Evolutionary conservation across 2,113 vertebrate species (phyloP), one percentile per base, ranked within the genome.

Genomic region (Odontophorus gujanensis): DNA sequence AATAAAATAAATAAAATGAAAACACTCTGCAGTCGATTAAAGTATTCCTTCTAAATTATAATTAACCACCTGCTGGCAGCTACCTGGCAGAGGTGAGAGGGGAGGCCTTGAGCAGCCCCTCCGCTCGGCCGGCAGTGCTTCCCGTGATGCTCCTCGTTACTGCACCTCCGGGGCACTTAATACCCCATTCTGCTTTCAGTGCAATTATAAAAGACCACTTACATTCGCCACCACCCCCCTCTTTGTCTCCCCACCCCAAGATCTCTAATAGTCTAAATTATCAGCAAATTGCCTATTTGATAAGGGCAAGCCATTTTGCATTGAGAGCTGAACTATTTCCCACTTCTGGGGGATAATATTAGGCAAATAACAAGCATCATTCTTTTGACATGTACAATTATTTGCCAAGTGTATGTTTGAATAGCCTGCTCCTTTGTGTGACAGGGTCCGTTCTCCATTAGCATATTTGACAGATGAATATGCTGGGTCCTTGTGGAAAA

Each of bases 321-420:
- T 96, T 95, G 95, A 97, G 92, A 96, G 95, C 87, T 93, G 93
- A 94, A 96, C 96, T 97, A 95, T 96, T 96, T 96, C 89, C 93
- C 97, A 95, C 96, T 97, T 97, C 95, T 97, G 91, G 93, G 96
- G 96, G 96, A 97, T 97, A 96, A 96, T 96, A 97, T 97, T 97
- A 97, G 92, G 96, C 97, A 97, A 98, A 98, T 98, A 97, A 97
- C 97, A 97, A 97, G 95, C 97, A 97, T 97, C 95, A 95, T 96
- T 97, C 96, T 96, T 97, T 96, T 98, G 97, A 98, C 97, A 97
- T 96, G 94, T 96, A 97, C 97, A 98, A 98, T 98, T 98, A 98
- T 97, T 98, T 97, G 97, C 96, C 95, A 97, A 98, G 95, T 97
- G 95, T 96, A 93, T 97, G 96, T 97, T 97, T 97, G 97, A 97